Evolutionary conservation across 2,113 vertebrate species (phyloP), one percentile per base, ranked within the genome.

Genomic region (Triplophysa rosa): DNA sequence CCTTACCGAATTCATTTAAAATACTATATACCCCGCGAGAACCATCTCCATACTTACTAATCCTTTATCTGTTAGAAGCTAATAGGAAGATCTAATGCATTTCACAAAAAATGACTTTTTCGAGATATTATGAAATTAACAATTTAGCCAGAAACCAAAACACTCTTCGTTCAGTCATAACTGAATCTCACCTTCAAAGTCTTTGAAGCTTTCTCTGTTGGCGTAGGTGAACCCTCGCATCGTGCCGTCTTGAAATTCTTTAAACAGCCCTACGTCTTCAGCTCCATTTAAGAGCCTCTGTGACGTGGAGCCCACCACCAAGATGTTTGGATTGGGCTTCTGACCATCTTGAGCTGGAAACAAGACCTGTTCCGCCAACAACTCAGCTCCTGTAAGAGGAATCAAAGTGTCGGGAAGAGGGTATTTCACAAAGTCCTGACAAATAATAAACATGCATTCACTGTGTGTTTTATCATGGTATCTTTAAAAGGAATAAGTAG

Each of bases 261-360:
- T 98, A 49, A 99, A 96, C 84, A 99, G 89, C 2, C 97, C 96
- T 37, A 95, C 85, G 0, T 93, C 87, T 84, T 99, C 98, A 7
- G 98, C 97, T 26, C 97, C 98, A 40, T 90, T 88, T 19, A 99
- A 89, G 52, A 99, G 79, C 24, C 96, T 92, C 49, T 92, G 86
- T 64, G 82, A 67, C 7, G 95, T 93, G 12, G 95, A 95, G 62
- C 96, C 95, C 19, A 99, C 91, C 1, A 99, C 85, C 82, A 95
- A 98, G 12, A 96, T 26, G 84, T 95, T 95, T 82, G 92, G 90
- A 54, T 90, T 93, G 69, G 90, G 85, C 90, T 92, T 89, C 79
- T 89, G 88, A 79, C 88, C 84, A 17, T 84, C 86, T 61, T 88
- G 88, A 0, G 69, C 49, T 19, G 80, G 88, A 0, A 37, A 91